A percentile compares a stretch with the other conserved stretches of the same genome.
These are phyloP conservation scores for Tetragonula carbonaria DNA, from an alignment of 2,888 invertebrate genomes.

Conservation along the genomic window DNA sequence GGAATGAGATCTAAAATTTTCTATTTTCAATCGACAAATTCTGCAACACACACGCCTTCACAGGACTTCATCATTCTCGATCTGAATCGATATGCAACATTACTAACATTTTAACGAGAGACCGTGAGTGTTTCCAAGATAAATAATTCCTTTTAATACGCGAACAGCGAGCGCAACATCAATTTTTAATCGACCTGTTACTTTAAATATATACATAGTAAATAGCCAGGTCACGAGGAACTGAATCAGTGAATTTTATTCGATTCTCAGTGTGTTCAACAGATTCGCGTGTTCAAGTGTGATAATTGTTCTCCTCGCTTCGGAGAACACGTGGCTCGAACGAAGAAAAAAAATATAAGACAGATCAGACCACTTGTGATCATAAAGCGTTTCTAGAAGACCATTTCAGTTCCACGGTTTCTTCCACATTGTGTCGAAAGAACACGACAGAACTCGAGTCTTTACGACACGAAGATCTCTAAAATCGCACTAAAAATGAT, in stretches of 20 bases:
- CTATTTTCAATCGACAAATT: not conserved
- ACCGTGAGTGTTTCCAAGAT: not conserved
- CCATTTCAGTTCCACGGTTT: not conserved
- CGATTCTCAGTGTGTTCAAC: conserved; percentile 10
- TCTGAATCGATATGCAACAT: not conserved
- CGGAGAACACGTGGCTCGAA: conserved; percentile 7
- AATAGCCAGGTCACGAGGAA: conserved; percentile 51
- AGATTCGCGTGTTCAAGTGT: conserved; percentile 21
- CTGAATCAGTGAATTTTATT: conserved; percentile 43
- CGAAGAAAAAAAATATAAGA: conserved; percentile 19
- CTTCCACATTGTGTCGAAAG: too few relatives aligned
- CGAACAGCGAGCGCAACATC: conserved; percentile 13
- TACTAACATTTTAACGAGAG: not conserved
- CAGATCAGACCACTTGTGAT: not conserved
- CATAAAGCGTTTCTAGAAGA: not conserved
- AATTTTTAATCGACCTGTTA: conserved; percentile 24
- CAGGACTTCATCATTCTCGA: not conserved
- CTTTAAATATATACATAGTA: conserved; percentile 28
- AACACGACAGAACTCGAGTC: too few relatives aligned
- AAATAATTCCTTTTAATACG: conserved; percentile 15
- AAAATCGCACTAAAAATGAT: too few relatives aligned
- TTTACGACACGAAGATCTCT: too few relatives aligned
- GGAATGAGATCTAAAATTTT: not conserved
- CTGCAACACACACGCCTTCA: not conserved
- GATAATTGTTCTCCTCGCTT: conserved; percentile 37